phyloP scores from a whole-genome alignment of 2,797 vertebrate species.

The Phataginus tetradactyla region DNA sequence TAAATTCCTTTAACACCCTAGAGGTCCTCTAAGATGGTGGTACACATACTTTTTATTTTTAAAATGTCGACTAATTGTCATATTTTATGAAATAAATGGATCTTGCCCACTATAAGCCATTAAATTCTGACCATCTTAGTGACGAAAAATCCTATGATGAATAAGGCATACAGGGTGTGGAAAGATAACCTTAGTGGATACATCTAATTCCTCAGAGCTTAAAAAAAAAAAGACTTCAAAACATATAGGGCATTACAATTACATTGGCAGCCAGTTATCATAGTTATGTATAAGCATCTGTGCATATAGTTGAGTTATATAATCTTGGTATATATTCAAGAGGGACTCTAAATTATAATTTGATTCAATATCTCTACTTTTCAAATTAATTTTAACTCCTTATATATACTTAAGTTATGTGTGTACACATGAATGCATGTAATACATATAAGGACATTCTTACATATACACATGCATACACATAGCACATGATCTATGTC shows the following conservation, averaged over 20 bases:
- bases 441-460: neutral
- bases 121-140: neutral
- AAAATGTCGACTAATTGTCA: neutral
- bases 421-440: neutral
- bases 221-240: neutral
- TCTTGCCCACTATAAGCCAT: neutral
- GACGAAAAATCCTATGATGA: neutral
- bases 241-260: neutral
- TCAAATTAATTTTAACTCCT: neutral
- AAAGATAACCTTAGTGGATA: neutral
- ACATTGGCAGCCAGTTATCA: neutral
- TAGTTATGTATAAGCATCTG: neutral
- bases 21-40: neutral
- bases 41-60: neutral
- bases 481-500: neutral
- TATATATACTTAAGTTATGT: neutral
- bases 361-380: neutral
- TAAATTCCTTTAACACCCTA: neutral
- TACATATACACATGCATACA: neutral
- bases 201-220: neutral
- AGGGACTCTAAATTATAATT: neutral
- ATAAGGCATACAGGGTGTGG: neutral
- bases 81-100: neutral
- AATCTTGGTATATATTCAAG: neutral
- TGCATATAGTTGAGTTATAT: neutral